Evolutionary conservation across 2,113 vertebrate genomes (phyloP).

Genomic region (Mellivora capensis): DNA sequence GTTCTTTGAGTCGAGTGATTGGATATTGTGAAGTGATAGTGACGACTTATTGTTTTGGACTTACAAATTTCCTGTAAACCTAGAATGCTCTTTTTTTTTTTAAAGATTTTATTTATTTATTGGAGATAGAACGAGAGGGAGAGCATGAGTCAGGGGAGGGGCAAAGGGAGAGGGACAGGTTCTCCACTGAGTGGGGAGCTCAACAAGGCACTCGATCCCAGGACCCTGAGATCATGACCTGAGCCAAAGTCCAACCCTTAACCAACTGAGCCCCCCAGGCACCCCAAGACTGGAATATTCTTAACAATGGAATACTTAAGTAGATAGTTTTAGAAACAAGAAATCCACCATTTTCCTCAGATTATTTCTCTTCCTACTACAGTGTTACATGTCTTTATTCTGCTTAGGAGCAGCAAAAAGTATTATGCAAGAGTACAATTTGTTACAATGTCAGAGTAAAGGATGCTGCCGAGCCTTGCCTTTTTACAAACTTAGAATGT

Average conservation of each 20-base stretch:
- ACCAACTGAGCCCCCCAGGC: background rate
- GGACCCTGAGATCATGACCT: background rate
- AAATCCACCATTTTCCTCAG: background rate
- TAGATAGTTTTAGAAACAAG: constrained; percentile 36
- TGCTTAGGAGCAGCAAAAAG: background rate
- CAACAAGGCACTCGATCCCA: background rate
- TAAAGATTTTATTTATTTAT: too few species aligned
- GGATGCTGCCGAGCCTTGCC: background rate
- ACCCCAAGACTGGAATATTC: background rate
- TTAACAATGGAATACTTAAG: background rate
- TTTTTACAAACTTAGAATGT: constrained; percentile 40
- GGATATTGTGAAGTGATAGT: background rate
- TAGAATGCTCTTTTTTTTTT: too few species aligned
- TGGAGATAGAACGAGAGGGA: too few species aligned
- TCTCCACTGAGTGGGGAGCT: background rate
- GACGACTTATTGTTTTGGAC: background rate
- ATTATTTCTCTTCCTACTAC: constrained; percentile 11
- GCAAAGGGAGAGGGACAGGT: background rate
- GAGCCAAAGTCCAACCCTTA: background rate
- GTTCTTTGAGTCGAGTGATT: background rate
- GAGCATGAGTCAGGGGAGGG: too few species aligned
- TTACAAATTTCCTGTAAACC: background rate
- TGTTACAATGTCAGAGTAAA: background rate
- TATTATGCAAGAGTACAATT: background rate
- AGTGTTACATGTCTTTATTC: constrained; percentile 17